Percentiles rank a stretch among this genome's conserved stretches.
Evolutionary conservation across 2,888 invertebrate species (phyloP).

Genomic region (Nymphalis c-album): DNA sequence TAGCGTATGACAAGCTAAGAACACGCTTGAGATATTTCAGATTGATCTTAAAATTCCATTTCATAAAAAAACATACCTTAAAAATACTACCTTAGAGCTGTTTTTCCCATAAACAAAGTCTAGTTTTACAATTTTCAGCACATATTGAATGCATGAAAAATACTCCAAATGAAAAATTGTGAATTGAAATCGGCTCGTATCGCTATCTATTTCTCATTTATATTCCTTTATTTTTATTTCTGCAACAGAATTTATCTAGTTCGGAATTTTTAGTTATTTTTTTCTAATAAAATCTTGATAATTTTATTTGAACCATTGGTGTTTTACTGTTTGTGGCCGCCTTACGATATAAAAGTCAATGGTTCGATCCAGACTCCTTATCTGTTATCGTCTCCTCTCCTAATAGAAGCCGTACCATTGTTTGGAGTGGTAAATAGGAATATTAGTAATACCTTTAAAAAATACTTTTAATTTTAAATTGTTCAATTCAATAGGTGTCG

Average conservation of each 20-base stretch:
- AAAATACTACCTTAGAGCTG: neutral
- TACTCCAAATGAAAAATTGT: slow-evolving; percentile 10
- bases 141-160: slow-evolving; percentile 11
- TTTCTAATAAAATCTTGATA: neutral
- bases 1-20: slow-evolving; percentile 29
- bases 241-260: neutral
- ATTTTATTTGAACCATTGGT: too few species aligned
- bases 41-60: slow-evolving; percentile 13
- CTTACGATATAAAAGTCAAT: too few species aligned
- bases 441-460: too few species aligned
- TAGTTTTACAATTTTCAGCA: neutral
- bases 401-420: too few species aligned
- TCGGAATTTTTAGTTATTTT: neutral
- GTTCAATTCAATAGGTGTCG: too few species aligned
- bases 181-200: neutral
- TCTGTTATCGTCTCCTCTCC: too few species aligned
- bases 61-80: slow-evolving; percentile 2
- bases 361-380: too few species aligned
- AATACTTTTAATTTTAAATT: too few species aligned
- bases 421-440: too few species aligned
- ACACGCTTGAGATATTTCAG: slow-evolving; percentile 20
- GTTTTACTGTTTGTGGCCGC: too few species aligned
- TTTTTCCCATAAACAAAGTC: neutral
- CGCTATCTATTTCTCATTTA: neutral
- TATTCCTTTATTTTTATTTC: slow-evolving; percentile 7